Conservation (phyloP, 1,140 invertebrate species). For the Penaeus chinensis region DNA sequence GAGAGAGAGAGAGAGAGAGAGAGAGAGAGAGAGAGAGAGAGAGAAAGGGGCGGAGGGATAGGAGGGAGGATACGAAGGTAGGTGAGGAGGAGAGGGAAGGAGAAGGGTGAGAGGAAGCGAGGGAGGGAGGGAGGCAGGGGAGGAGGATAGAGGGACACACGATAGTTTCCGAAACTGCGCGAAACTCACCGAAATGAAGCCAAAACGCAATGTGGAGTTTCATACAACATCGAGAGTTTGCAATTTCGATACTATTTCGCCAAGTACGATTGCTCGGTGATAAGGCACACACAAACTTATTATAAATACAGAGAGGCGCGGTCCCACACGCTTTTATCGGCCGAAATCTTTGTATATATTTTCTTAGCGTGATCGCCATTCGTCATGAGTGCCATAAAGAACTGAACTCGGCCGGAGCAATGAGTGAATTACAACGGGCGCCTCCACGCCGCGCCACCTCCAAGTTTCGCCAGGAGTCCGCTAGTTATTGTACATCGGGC, state of each 20-base stretch:
- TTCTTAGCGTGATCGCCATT: constrained; percentile 24
- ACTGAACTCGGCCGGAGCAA: background rate
- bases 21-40: background rate
- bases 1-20: constrained; percentile 17
- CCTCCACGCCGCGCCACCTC: background rate
- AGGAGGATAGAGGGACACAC: constrained; percentile 15
- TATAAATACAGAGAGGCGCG: constrained; percentile 43
- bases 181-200: constrained; percentile 23
- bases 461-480: constrained; percentile 27
- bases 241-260: constrained; percentile 42
- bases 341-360: constrained; percentile 8
- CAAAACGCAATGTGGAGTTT: constrained; percentile 24
- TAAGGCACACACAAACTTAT: constrained; percentile 54
- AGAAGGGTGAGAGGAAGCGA: background rate
- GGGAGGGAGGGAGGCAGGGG: constrained; percentile 12
- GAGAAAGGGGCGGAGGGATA: background rate
- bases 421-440: constrained; percentile 41
- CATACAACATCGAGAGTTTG: constrained; percentile 43
- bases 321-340: constrained; percentile 30
- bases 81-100: constrained; percentile 3
- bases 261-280: constrained; percentile 40
- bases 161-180: constrained; percentile 31
- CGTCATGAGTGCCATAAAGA: constrained; percentile 20
- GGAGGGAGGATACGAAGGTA: background rate
- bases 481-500: constrained; percentile 45